phyloP scores from a whole-genome alignment of 2,113 vertebrate genomes.

The Ariopsis seemanni region DNA sequence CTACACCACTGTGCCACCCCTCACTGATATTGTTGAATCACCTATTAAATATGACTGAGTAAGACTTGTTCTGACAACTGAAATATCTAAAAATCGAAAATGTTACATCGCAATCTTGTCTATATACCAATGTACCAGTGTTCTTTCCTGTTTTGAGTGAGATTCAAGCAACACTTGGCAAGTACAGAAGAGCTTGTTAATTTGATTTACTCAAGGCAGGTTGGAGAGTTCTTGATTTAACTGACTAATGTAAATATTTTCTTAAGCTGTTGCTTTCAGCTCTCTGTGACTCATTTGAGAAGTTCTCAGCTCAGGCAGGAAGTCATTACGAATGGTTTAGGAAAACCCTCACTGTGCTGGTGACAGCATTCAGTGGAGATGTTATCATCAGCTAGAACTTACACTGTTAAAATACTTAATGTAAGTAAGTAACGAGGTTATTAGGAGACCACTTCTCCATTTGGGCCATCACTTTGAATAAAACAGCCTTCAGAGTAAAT shows the following conservation, averaged over 20 bases:
- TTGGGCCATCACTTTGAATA: not conserved
- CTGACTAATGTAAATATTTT: not conserved
- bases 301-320: not conserved
- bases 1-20: too few species aligned
- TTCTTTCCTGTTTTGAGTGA: not conserved
- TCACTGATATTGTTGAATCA: too few species aligned
- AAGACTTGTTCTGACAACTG: not conserved
- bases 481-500: not conserved
- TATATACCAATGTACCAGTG: not conserved
- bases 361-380: not conserved
- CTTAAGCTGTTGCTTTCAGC: not conserved
- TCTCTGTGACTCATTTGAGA: not conserved
- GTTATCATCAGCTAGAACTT: not conserved
- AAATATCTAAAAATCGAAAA: not conserved
- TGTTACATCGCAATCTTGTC: not conserved
- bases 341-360: not conserved
- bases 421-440: not conserved
- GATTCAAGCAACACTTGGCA: not conserved
- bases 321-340: not conserved
- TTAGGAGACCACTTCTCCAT: not conserved
- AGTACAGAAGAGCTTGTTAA: not conserved
- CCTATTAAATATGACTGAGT: too few species aligned
- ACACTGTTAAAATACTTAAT: not conserved
- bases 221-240: not conserved
- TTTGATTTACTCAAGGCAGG: not conserved